A percentile compares a stretch with the other conserved stretches of the same genome.
Evolutionary conservation across 2,888 invertebrate species (phyloP).

Genomic region (Cremastinae sp.): DNA sequence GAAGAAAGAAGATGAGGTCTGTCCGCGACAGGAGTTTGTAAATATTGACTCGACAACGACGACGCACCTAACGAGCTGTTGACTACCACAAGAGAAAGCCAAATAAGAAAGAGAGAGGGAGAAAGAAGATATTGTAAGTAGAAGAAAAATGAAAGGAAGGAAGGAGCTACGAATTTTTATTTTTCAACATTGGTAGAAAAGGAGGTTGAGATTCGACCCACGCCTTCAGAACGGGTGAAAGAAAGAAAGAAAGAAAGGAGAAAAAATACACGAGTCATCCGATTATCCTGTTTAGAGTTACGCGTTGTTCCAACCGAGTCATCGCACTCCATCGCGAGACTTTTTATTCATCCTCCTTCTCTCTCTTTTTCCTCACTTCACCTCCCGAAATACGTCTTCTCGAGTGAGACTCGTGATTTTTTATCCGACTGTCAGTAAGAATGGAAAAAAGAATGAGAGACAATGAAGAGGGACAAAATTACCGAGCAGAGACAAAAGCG

Average conservation of each 20-base stretch:
- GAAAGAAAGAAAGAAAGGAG: not conserved
- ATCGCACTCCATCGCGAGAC: not conserved
- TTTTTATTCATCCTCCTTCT: not conserved
- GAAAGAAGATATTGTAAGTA: constrained; percentile 5
- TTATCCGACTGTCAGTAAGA: constrained; percentile 16
- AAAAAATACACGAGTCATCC: constrained; percentile 59
- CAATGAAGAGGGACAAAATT: not conserved
- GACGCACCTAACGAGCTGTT: constrained; percentile 31
- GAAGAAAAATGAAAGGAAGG: not conserved
- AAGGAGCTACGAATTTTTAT: constrained; percentile 31
- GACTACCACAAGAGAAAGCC: constrained; percentile 31
- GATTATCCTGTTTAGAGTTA: constrained; percentile 36
- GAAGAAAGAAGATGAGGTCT: too few relatives aligned
- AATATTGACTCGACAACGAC: constrained; percentile 33
- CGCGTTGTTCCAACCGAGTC: constrained; percentile 7
- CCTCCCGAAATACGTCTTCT: constrained; percentile 1
- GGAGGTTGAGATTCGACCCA: constrained; percentile 22
- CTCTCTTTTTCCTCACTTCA: not conserved
- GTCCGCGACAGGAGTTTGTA: constrained; percentile 6
- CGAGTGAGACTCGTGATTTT: not conserved
- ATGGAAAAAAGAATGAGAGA: not conserved
- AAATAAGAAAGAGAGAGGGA: constrained; percentile 21
- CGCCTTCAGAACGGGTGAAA: constrained; percentile 21
- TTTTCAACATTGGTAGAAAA: constrained; percentile 29
- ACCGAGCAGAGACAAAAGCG: not conserved